These are phyloP conservation scores for Diachasma alloeum DNA, from an alignment of 1,140 invertebrate species.

Conservation along the genomic window DNA sequence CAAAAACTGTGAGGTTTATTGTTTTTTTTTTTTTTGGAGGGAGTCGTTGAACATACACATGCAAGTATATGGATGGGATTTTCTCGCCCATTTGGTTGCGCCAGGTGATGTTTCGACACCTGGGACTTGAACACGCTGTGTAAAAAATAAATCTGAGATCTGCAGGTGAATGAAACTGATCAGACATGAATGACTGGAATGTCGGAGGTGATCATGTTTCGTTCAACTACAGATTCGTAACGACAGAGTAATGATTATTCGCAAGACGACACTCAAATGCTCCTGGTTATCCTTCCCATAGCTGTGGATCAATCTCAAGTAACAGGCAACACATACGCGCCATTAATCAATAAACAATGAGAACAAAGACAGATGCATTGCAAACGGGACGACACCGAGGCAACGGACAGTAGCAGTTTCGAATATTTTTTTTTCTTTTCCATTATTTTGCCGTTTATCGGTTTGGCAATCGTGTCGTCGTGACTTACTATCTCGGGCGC, in stretches of 20 bases:
- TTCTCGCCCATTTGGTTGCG: not conserved
- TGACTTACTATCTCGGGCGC: constrained; percentile 62
- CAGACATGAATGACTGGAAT: not conserved
- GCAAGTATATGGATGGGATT: not conserved
- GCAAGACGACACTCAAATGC: not conserved
- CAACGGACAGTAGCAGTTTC: constrained; percentile 45
- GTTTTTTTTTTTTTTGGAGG: not conserved
- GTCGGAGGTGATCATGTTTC: not conserved
- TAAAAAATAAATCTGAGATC: not conserved
- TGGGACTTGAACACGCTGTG: not conserved
- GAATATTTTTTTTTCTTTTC: constrained; percentile 31
- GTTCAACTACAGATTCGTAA: not conserved
- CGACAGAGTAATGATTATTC: not conserved
- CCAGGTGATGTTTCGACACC: not conserved
- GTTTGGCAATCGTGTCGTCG: constrained; percentile 32
- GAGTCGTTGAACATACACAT: not conserved
- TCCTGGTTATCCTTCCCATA: not conserved
- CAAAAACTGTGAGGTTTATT: not conserved
- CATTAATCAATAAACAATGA: not conserved
- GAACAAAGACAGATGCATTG: constrained; percentile 18
- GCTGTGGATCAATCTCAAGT: constrained; percentile 40
- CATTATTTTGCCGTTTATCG: constrained; percentile 26
- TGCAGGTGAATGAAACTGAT: not conserved
- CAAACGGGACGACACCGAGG: constrained; percentile 56
- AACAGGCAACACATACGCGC: constrained; percentile 45